Base-by-base conservation (phyloP, 2,888 invertebrate genomes). In the Nymphalis urticae region DNA sequence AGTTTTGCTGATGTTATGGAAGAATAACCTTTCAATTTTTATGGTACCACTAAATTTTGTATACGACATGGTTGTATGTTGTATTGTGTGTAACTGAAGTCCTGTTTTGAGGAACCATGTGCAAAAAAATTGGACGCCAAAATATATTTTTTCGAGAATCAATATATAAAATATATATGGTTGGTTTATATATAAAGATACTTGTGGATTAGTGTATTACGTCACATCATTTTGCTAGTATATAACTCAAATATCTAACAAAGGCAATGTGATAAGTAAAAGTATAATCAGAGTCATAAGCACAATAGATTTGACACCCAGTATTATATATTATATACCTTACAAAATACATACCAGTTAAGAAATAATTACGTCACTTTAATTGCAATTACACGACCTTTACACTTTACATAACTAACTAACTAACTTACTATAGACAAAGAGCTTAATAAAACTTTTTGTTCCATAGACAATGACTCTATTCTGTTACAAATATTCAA, bases 361-460 rank as follows among this genome's bases (percentile, higher is more conserved):
- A 24, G 54, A 48, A 62, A 65, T 69, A 53, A 64, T 66, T 66
- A 62, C 58, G 7, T 48, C 36, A 69, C 47, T 59, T 65, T 51
- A 66, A 69, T 69, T 69, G 59, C 51, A 47, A 62, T 48, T 62
- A 59, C 48, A 42, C 42, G 66, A 67, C 62, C 66, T 21, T 62
- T 67, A 53, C 66, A 62, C 62, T 58, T 58, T 42, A 58, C 54
- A 58, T 58, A 58, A 16, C 53, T 56, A 24, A 13, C 17, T 42
- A 58, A 32, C 42, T 58, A 58, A 16, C 53, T 56, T 16, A 13
- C 17, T 24, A 8, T 27, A 58, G 36, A 58, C 58, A 58, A 58
- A 42, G 27, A 24, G 58, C 13, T 58, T 58, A 32, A 51, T 51
- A 32, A 53, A 27, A 56, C 54, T 58, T 58, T 58, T 58, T 58